These are phyloP conservation scores for Drosophila sturtevanti DNA, from an alignment of 1,140 invertebrate genomes.

Conservation along the genomic window DNA sequence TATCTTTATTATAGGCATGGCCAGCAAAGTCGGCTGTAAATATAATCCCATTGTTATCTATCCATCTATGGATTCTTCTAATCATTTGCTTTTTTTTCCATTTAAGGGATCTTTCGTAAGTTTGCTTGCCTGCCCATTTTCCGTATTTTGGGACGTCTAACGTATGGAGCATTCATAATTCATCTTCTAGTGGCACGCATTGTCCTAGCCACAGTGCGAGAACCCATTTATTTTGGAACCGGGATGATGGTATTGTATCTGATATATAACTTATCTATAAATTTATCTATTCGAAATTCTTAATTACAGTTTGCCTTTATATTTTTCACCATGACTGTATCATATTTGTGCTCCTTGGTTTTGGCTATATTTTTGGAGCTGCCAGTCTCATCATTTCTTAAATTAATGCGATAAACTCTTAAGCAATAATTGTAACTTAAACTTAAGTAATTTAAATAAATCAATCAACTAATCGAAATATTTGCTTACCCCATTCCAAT, in stretches of 20 bases:
- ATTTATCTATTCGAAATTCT: not conserved
- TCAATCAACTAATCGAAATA: not conserved
- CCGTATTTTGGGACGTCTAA: constrained; percentile 72
- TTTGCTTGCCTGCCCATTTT: constrained; percentile 73
- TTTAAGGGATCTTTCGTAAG: constrained; percentile 69
- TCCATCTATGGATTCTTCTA: too few relatives aligned
- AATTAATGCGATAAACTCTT: constrained; percentile 82
- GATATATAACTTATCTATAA: not conserved
- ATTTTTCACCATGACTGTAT: constrained; percentile 66
- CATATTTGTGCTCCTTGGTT: constrained; percentile 72
- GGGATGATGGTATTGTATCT: constrained; percentile 64
- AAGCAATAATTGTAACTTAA: constrained; percentile 5
- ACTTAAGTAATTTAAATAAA: constrained; percentile 55
- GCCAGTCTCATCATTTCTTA: constrained; percentile 84
- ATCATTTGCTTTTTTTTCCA: not conserved
- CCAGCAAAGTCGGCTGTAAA: constrained; percentile 75
- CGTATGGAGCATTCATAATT: constrained; percentile 76
- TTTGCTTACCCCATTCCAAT: constrained; percentile 55
- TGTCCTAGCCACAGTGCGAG: constrained; percentile 65
- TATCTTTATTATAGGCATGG: constrained; percentile 68
- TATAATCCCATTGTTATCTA: too few relatives aligned
- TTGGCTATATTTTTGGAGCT: constrained; percentile 81
- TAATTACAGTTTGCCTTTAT: constrained; percentile 67
- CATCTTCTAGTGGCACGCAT: constrained; percentile 68
- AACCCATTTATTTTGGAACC: constrained; percentile 71